Conservation (phyloP, 2,797 vertebrate species). For the Emys orbicularis region DNA sequence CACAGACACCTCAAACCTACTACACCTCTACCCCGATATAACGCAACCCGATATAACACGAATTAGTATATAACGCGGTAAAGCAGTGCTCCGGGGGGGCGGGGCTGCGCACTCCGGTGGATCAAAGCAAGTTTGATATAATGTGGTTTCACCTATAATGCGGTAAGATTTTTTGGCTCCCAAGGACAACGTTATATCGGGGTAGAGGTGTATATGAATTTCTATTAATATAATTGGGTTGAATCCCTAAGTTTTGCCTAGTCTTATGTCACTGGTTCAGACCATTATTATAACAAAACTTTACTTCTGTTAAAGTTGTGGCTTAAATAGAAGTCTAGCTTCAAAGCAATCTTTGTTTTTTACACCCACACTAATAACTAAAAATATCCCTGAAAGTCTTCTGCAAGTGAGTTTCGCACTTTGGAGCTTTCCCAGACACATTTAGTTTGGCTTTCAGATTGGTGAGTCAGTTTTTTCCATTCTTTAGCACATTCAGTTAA, state of each 20-base stretch:
- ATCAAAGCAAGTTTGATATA: too few relatives aligned
- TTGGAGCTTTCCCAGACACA: slow-evolving; percentile 24
- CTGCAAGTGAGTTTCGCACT: slow-evolving; percentile 29
- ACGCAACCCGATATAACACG: too few relatives aligned
- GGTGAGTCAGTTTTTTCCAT: slow-evolving; percentile 39
- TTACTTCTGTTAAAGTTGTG: slow-evolving; percentile 16
- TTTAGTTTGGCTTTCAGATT: slow-evolving; percentile 50
- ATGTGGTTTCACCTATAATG: too few relatives aligned
- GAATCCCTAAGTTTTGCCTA: slow-evolving; percentile 23
- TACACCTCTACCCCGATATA: background rate
- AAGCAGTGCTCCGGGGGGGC: too few relatives aligned
- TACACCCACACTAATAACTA: slow-evolving; percentile 48
- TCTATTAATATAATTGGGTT: background rate
- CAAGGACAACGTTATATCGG: too few relatives aligned
- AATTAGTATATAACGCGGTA: too few relatives aligned
- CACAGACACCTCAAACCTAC: background rate
- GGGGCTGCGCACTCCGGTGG: too few relatives aligned
- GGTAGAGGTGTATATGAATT: background rate
- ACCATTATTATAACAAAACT: slow-evolving; percentile 21
- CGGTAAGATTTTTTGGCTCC: too few relatives aligned
- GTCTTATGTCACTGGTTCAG: background rate
- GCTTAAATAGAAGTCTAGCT: slow-evolving; percentile 57
- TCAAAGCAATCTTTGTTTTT: slow-evolving; percentile 43
- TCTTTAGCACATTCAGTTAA: background rate
- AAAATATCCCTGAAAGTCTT: slow-evolving; percentile 62